Base-by-base conservation (phyloP, 2,797 vertebrate species). In the Chromis chromis region DNA sequence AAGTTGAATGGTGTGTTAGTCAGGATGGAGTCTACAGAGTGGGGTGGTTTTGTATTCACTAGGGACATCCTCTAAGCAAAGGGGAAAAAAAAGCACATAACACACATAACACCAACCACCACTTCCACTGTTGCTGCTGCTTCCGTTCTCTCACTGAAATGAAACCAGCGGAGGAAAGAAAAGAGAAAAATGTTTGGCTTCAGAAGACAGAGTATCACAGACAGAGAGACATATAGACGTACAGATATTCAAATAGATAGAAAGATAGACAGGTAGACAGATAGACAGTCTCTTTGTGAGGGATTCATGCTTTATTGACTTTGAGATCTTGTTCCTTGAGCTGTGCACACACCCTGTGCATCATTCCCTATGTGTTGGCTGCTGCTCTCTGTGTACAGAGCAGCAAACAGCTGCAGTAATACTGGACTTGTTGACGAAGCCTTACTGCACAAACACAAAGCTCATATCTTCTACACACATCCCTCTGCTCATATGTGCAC, bases 381-480 rank as follows among this genome's bases (percentile, higher is more conserved):
- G 60, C 66, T 44, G 57, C 68, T 81, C 73, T 85, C 63, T 36
- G 33, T 82, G 66, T 66, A 82, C 68, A 68, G 50, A 76, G 64
- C 70, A 58, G 74, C 77, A 70, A 79, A 76, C 77, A 84, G 80
- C 84, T 84, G 83, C 70, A 63, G 71, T 75, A 84, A 87, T 86
- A 78, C 83, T 66, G 69, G 61, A 79, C 66, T 59, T 90, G 81
- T 90, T 91, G 79, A 92, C 86, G 90, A 84, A 89, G 79, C 82
- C 76, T 80, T 73, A 40, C 71, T 81, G 78, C 62, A 54, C 83
- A 85, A 90, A 88, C 76, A 87, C 60, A 11, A 17, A 74, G 58
- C 78, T 87, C 66, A 81, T 74, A 83, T 78, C 80, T 78, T 66
- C 54, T 58, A 74, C 61, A 74, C 63, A 74, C 76, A 79, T 78